Base-by-base conservation (phyloP, 2,113 vertebrate genomes). In the Scomber japonicus region DNA sequence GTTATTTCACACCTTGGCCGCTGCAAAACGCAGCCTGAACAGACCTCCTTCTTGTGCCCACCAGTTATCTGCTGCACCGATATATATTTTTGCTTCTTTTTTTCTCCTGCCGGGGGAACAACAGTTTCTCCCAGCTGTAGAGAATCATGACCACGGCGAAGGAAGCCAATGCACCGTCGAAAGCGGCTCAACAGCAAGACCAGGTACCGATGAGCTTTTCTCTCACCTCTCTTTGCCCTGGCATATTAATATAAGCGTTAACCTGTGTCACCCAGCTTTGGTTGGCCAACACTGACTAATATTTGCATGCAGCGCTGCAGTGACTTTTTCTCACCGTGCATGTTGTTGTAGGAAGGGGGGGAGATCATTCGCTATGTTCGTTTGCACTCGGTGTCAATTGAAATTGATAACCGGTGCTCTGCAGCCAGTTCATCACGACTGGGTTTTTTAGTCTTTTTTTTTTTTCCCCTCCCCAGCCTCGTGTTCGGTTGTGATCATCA, bases 71-170 rank as follows among this genome's bases (percentile, higher is more conserved):
- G 30, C 73, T 69, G 74, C 78, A 50, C 67, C 83, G 63, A 75
- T 66, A 64, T 50, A 48, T 6, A 50, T 51, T 27, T 79, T 63
- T 21, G 31, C 74, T 55, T 45, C 45, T 66, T 55, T 60, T 64
- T 55, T 59, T 3, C 56, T 81, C 40, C 67, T 56, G 68, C 67
- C 50, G 75, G 78, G 74, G 85, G 74, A 81, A 71, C 81, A 61
- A 51, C 79, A 71, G 79, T 79, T 88, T 75, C 88, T 86, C 84
- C 84, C 85, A 17, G 82, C 83, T 59, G 59, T 46, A 31, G 90
- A 81, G 78, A 81, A 96, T 82, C 94, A 99, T 99, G 98, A 99
- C 98, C 90, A 98, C 97, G 50, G 96, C 96, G 84, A 99, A 98
- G 95, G 97, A 99, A 81, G 90, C 96, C 81, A 96, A 88, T 76